A percentile compares a stretch with the other conserved stretches of the same genome.
These are phyloP conservation scores for Oryzias celebensis DNA, from an alignment of 2,113 vertebrate genomes.

Conservation along the genomic window DNA sequence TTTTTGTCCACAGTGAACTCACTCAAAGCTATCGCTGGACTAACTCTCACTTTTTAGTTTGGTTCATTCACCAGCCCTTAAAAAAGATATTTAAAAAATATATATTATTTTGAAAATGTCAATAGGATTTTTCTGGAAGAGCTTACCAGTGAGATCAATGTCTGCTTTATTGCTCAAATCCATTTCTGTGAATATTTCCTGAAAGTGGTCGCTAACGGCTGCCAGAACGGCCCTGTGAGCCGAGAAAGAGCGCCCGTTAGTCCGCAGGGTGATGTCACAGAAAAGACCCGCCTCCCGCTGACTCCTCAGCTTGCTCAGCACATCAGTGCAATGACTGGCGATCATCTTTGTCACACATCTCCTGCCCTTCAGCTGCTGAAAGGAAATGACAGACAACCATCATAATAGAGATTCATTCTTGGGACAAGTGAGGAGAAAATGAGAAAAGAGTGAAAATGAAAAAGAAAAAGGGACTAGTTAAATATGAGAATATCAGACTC, in stretches of 20 bases:
- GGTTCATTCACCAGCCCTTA: too few species aligned
- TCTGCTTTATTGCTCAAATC: slow-evolving; percentile 68
- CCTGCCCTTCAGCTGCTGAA: slow-evolving; percentile 45
- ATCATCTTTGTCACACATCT: slow-evolving; percentile 73
- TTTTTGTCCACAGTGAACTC: not conserved
- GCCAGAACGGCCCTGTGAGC: slow-evolving; percentile 81
- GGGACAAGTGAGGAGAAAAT: slow-evolving; percentile 1
- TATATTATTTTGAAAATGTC: too few species aligned
- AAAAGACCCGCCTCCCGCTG: slow-evolving; percentile 80
- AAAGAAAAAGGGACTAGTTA: slow-evolving; percentile 16
- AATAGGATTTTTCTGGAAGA: too few species aligned
- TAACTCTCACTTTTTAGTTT: too few species aligned
- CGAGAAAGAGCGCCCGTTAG: slow-evolving; percentile 69
- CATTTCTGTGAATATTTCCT: slow-evolving; percentile 81
- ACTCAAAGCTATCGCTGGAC: not conserved
- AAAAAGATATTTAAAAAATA: too few species aligned
- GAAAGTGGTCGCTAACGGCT: slow-evolving; percentile 83
- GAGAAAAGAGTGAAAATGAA: slow-evolving; percentile 7
- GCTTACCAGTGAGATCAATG: slow-evolving; percentile 79
- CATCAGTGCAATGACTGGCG: slow-evolving; percentile 65
- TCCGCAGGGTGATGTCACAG: slow-evolving; percentile 81
- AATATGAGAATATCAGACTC: not conserved
- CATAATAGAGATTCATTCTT: not conserved
- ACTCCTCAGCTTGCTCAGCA: slow-evolving; percentile 76
- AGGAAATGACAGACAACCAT: slow-evolving; percentile 6